Evolutionary conservation across 2,113 vertebrate genomes (phyloP).

Genomic region (Martes martes): DNA sequence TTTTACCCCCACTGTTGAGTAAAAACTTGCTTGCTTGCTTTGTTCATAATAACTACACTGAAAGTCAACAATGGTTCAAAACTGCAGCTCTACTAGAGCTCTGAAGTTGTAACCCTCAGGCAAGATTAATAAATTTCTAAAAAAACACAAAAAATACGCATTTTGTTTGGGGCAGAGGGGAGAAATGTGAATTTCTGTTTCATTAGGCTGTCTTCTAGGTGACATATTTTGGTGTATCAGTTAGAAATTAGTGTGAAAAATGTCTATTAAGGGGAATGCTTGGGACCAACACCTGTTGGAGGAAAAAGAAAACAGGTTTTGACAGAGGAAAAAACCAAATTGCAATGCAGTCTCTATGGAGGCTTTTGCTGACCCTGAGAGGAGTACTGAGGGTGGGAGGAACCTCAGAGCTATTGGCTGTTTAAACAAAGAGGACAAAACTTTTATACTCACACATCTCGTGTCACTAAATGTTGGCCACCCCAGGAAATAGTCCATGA

Average conservation of each 20-base stretch:
- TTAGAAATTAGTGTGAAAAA: background rate
- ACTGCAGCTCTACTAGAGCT: background rate
- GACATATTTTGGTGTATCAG: background rate
- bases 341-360: background rate
- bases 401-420: background rate
- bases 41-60: background rate
- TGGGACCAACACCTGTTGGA: background rate
- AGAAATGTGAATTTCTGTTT: background rate
- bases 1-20: background rate
- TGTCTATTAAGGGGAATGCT: background rate
- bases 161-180: background rate
- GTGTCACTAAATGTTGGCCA: background rate
- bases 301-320: background rate
- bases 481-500: background rate
- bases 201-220: background rate
- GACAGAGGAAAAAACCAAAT: background rate
- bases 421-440: background rate
- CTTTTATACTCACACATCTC: background rate
- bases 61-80: background rate
- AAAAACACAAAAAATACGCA: background rate
- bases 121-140: background rate
- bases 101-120: background rate
- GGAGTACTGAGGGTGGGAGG: background rate
- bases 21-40: background rate
- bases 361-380: background rate